Base-by-base conservation (phyloP, 2,797 vertebrate genomes). In the Catostomus latipinnis region DNA sequence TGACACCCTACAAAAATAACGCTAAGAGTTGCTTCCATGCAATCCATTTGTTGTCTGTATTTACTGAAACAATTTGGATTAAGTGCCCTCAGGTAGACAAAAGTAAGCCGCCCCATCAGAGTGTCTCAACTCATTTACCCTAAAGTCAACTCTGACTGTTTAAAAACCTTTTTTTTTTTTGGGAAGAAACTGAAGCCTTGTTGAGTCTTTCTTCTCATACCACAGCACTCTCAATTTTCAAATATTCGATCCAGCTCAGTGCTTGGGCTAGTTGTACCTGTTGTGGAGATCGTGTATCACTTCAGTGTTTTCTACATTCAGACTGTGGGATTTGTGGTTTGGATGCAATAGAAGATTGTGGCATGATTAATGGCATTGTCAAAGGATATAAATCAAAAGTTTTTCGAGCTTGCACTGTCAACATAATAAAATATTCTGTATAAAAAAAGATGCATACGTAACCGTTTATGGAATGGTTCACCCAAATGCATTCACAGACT, bases 251-350 rank as follows among this genome's bases (percentile, higher is more conserved):
- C 45, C 56, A 4, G 49, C 48, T 50, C 43, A 2, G 13, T 34
- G 34, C 34, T 34, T 34, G 34, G 34, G 52, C 16, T 8, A 9
- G 70, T 52, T 16, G 1, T 81, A 85, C 63, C 76, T 83, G 76
- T 74, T 52, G 45, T 18, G 68, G 66, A 58, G 66, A 75, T 54
- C 49, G 34, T 71, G 6, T 56, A 78, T 76, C 70, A 13, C 61
- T 74, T 78, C 61, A 14, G 49, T 22, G 52, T 10, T 34, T 78
- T 9, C 18, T 11, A 13, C n/a, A 8, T 16, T 78, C 65, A 80
- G 83, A 71, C 82, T 82, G 67, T 74, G 71, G 77, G 68, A 76
- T 82, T 60, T 80, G 82, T 66, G 82, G 80, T 84, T 81, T 81
- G 10, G 54, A 72, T 68, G 77, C 81, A 53, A 84, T 68, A 5